Base-by-base conservation (phyloP, 2,888 invertebrate species). In the Neoaliturus tenellus region DNA sequence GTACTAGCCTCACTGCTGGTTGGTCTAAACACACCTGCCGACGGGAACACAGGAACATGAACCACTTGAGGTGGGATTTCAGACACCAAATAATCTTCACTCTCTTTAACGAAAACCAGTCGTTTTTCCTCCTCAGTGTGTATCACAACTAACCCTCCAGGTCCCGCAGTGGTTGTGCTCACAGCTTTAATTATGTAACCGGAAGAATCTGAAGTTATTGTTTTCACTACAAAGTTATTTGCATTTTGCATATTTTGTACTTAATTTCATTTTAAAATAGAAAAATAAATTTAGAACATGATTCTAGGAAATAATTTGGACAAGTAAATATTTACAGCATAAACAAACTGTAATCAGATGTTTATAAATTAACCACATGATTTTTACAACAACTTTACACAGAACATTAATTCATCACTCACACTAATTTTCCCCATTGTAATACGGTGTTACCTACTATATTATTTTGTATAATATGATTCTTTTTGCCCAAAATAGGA, bases 81-180 rank as follows among this genome's bases (percentile, higher is more conserved):
- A 5, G 78, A 35, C 8, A 55, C 78, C 8, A 51, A 23, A 23
- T 14, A 55, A n/a, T 55, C 78, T 55, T 2, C 23, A 17, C 55
- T 78, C 31, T 78, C 55, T 35, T 35, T 78, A 17, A 78, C 51
- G 35, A 51, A 33, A 28, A 78, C 78, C 5, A 78, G 23, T 12
- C 78, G 48, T 33, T 78, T 78, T 48, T 78, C 78, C 35, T 78
- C 78, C 55, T 78, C 78, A 28, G 78, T 78, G n/a, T 78, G 78
- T 12, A 78, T 78, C n/a, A 78, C n/a, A 1, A 78, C 78, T 0
- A 28, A 14, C 33, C 78, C 78, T 31, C 78, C 78, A 1, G 78
- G 78, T n/a, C 78, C 78, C 0, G 55, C 78, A 20, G 78, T 75
- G 6, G 73, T 75, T 25, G 73, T 75, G 17, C 44, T 44, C 4